These are phyloP conservation scores for Acrobasis repandana DNA, from an alignment of 2,888 invertebrate species.

Conservation along the genomic window DNA sequence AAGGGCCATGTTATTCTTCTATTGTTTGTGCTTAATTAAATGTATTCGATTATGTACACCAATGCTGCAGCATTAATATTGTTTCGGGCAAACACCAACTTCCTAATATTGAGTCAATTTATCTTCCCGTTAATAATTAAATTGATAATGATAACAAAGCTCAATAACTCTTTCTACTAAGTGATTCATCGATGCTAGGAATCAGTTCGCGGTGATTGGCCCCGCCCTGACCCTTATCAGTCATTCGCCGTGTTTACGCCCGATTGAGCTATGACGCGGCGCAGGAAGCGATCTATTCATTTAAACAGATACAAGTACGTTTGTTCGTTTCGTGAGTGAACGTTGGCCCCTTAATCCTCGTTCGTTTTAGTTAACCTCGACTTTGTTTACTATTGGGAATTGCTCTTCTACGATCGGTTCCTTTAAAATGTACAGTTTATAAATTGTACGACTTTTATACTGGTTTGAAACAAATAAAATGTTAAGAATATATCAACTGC, in stretches of 20 bases:
- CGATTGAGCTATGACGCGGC: constrained; percentile 39
- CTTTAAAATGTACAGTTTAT: not conserved
- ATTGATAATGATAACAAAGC: constrained; percentile 21
- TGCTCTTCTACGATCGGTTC: not conserved
- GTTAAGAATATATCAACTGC: too few relatives aligned
- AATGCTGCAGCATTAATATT: constrained; percentile 3
- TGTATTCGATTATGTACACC: constrained; percentile 7
- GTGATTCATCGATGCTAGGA: constrained; percentile 45
- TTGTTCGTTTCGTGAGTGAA: constrained; percentile 41
- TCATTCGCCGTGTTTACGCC: constrained; percentile 46
- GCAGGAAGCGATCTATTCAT: constrained; percentile 53
- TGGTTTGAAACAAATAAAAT: too few relatives aligned
- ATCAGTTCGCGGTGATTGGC: constrained; percentile 39
- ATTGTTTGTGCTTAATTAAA: constrained; percentile 13
- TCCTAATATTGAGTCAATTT: constrained; percentile 6
- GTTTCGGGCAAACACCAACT: not conserved
- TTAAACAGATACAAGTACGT: constrained; percentile 41
- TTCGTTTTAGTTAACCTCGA: constrained; percentile 28
- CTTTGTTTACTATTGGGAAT: constrained; percentile 2
- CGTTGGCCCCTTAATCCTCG: constrained; percentile 36
- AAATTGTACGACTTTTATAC: not conserved
- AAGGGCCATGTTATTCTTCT: not conserved
- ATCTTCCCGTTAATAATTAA: not conserved
- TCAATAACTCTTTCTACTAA: constrained; percentile 29
- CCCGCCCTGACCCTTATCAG: constrained; percentile 61